These are phyloP conservation scores for Eupithecia exiguata DNA, from an alignment of 2,888 invertebrate genomes.

Conservation along the genomic window DNA sequence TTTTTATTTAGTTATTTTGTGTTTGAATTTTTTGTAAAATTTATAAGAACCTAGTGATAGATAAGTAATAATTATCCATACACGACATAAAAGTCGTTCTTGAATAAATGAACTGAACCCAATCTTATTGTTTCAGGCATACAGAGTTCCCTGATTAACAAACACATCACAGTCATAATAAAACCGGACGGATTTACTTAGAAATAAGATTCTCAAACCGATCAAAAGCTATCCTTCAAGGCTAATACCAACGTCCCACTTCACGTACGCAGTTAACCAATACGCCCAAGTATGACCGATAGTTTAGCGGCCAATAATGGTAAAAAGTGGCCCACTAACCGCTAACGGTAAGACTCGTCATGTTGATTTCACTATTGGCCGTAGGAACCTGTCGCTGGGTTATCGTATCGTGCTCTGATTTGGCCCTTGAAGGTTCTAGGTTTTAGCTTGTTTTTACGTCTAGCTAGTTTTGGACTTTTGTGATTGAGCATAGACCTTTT, in stretches of 20 bases:
- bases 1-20: too few species aligned
- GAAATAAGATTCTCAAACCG: background rate
- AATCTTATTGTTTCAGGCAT: too few species aligned
- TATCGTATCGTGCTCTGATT: conserved; percentile 22
- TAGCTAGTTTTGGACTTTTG: background rate
- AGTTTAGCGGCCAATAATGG: conserved; percentile 67
- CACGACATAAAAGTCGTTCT: too few species aligned
- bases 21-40: too few species aligned
- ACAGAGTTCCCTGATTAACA: background rate
- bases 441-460: background rate
- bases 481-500: background rate
- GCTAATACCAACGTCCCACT: conserved; percentile 30
- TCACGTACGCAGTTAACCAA: conserved; percentile 42
- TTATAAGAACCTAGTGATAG: too few species aligned
- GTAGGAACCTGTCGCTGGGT: conserved; percentile 30
- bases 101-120: too few species aligned
- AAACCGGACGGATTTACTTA: background rate
- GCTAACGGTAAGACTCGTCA: conserved; percentile 69
- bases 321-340: conserved; percentile 79
- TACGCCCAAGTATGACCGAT: conserved; percentile 59
- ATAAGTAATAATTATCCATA: too few species aligned
- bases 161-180: background rate
- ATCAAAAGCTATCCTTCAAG: conserved; percentile 8
- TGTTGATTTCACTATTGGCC: conserved; percentile 63
- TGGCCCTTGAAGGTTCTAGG: conserved; percentile 26